phyloP scores from a whole-genome alignment of 2,113 vertebrate species.

The Nyctibius bracteatus region DNA sequence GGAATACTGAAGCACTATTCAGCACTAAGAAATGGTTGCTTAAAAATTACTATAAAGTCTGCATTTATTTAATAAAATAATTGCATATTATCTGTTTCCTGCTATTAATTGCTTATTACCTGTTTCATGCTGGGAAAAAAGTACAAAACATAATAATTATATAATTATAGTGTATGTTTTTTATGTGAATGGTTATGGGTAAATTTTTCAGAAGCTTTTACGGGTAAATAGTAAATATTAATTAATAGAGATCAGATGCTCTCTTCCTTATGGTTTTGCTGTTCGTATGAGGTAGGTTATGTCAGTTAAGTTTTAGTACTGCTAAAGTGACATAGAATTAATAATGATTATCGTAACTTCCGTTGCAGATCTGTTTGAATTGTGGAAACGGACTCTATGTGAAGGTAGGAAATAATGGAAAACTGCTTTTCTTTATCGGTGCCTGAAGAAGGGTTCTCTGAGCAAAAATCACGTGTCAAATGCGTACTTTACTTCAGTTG shows the following conservation, averaged over 20 bases:
- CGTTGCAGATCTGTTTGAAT: constrained; percentile 68
- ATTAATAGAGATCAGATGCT: neutral
- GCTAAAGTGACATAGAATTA: neutral
- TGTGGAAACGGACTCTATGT: constrained; percentile 69
- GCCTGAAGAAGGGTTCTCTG: neutral
- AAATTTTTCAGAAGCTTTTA: neutral
- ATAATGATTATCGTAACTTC: neutral
- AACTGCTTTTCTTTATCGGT: neutral
- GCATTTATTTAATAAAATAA: neutral
- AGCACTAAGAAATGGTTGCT: neutral
- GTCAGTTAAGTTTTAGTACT: neutral
- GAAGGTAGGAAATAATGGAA: constrained; percentile 62
- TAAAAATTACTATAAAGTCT: neutral
- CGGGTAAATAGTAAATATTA: neutral
- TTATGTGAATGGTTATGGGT: neutral
- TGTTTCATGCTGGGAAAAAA: neutral
- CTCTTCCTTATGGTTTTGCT: neutral
- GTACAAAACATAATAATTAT: neutral
- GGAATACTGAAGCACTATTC: neutral
- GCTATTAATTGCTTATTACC: neutral
- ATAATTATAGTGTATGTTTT: neutral
- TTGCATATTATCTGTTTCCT: neutral
- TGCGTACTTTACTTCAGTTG: neutral
- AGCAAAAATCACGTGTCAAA: neutral
- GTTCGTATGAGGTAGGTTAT: neutral